A percentile compares a stretch with the other conserved stretches of the same genome.
Evolutionary conservation across 2,888 invertebrate genomes (phyloP).

Genomic region (Oasisia sp.): DNA sequence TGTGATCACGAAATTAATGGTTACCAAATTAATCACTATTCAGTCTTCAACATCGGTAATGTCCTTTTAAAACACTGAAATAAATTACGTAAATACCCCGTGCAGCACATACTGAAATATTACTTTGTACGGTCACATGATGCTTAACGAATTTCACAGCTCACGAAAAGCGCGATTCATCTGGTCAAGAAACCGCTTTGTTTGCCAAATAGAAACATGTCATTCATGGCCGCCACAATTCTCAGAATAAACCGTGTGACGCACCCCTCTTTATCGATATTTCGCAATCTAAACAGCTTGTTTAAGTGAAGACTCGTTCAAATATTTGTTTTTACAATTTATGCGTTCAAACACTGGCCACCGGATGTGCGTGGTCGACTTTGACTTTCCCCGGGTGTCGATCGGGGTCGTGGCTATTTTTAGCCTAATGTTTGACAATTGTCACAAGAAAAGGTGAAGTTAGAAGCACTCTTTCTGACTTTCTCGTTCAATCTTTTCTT

Average conservation of each 20-base stretch:
- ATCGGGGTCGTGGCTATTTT: not conserved
- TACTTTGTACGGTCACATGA: no score
- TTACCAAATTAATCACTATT: no score
- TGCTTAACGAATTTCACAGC: not conserved
- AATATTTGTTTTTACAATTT: conserved; percentile 2
- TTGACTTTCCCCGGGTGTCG: not conserved
- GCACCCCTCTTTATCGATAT: not conserved
- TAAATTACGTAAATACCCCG: no score
- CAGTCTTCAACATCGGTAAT: no score
- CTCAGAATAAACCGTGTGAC: not conserved
- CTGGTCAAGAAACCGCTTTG: not conserved
- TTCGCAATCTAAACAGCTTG: not conserved
- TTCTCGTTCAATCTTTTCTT: not conserved
- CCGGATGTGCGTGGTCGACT: not conserved
- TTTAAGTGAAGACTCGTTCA: not conserved
- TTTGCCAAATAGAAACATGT: not conserved
- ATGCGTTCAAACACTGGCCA: not conserved
- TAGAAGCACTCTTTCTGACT: not conserved
- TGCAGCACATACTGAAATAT: no score
- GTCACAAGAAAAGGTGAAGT: not conserved
- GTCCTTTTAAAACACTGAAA: no score
- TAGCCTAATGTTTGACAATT: not conserved
- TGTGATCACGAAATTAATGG: no score
- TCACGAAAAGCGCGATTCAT: not conserved
- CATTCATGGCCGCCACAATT: not conserved